Evolutionary conservation across 92 coral and sea anemone species (phyloP), one percentile per base, ranked within the genome.

Genomic region (Umimayanthus kanabou): DNA sequence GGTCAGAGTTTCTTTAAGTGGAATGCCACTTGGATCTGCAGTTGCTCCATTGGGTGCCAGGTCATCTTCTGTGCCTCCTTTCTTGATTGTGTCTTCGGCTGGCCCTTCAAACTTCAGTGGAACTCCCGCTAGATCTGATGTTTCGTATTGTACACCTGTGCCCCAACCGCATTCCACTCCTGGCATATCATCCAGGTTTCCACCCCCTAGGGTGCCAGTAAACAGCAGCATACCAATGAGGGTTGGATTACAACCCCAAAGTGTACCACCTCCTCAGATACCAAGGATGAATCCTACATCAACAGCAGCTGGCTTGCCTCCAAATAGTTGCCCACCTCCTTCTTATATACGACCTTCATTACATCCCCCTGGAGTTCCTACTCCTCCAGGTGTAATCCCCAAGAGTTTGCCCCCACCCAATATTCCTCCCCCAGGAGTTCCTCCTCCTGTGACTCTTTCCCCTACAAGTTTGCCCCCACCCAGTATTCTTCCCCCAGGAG

Each of bases 331-430:
- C 18, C 77, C 77, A 83, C 65, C 74, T 40, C 57, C 71, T 67
- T 70, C 71, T 14, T 9, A 39, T 45, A 42, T 25, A 8, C 86
- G 42, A 47, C 83, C 85, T 76, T 71, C 90, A 88, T 20, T 76
- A 5, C 69, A 15, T 6, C 40, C 88, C 9, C 85, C 90, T 78
- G 61, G 89, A 7, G 28, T 89, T 39, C 91, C 87, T 15, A 93
- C 87, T 13, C 92, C 90, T 16, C 77, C 87, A 42, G 55, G 90
- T 20, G 28, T 87, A 15, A 90, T 91, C 10, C 91, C 92, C 25
- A 84, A 87, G 58, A 61, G 8, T 20, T 61, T 82, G 40, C 82
- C 65, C 49, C 89, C 89, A 15, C 92, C 77, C 33, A 77, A 85
- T 0, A 64, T 92, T n/a, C 87, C 65, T 3, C 90, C 93, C 3